Evolutionary conservation across 2,113 vertebrate genomes (phyloP), one percentile per base, ranked within the genome.

Genomic region (Puma concolor): DNA sequence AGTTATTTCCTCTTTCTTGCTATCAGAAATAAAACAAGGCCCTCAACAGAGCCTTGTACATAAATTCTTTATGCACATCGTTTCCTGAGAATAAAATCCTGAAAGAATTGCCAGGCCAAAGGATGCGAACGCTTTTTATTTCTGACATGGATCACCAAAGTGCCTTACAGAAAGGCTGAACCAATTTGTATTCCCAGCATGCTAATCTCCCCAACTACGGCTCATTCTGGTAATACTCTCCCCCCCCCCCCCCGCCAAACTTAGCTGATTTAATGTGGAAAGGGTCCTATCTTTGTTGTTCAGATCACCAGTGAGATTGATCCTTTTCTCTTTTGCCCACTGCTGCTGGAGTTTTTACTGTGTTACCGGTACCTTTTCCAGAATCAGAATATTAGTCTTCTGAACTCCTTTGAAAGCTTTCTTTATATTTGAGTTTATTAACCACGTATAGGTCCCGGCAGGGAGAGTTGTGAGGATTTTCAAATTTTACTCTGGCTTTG

Each of bases 221-320:
- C 60, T 19, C 67, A 72, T 1, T 9, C 23, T 7, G 33, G 21
- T 2, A 67, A 23, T 1, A n/a, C 9, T 36, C 44, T 10, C 11
- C 10, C 21, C 9, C 31, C 25, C 0, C 44, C 0, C 31, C 25
- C 0, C 44, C 0, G 44, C 44, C 21, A 54, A 50, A 44, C 38
- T 79, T 21, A 25, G 86, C 31, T 36, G 7, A 7, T 38, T 52
- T 50, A 31, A n/a, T 1, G 2, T n/a, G 31, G 41, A 27, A n/a
- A 82, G 31, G 13, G 41, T 6, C 83, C 3, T 31, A 1, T n/a
- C 57, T 95, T 23, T 72, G 44, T 7, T n/a, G 5, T 31, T 31
- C 23, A 63, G 23, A 27, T 77, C 14, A 16, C 36, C 12, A 16
- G 29, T 25, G 60, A 92, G 4, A 52, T 8, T 23, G 41, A 72